Conservation (phyloP, 2,888 invertebrate species). For the Halocaridina rubra region DNA sequence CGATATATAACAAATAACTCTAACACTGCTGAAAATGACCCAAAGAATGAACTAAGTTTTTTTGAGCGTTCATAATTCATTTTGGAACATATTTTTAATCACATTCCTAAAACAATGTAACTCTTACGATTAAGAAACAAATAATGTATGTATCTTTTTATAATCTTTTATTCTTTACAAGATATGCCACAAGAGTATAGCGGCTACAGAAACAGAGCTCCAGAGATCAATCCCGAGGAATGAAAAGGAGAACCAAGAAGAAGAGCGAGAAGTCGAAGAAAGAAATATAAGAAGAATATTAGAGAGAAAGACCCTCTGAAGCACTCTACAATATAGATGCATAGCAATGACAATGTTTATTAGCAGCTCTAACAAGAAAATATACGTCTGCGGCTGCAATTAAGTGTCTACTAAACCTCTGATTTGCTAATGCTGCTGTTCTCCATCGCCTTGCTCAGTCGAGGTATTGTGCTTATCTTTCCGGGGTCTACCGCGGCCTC, state of each 20-base stretch:
- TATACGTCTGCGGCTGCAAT: neutral
- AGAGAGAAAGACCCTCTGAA: too few relatives aligned
- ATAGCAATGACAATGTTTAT: slow-evolving; percentile 21
- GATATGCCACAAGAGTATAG: neutral
- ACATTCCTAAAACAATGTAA: too few relatives aligned
- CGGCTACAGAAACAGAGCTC: neutral
- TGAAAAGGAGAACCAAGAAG: too few relatives aligned
- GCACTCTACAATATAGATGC: slow-evolving; percentile 34
- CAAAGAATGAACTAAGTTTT: too few relatives aligned
- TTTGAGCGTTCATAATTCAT: too few relatives aligned
- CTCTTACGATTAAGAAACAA: too few relatives aligned
- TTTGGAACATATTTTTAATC: too few relatives aligned
- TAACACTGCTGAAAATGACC: too few relatives aligned
- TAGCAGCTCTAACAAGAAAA: neutral
- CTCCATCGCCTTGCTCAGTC: slow-evolving; percentile 16
- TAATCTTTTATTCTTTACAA: neutral
- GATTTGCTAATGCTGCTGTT: neutral
- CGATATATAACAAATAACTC: too few relatives aligned
- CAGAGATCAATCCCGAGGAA: neutral
- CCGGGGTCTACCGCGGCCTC: slow-evolving; percentile 38
- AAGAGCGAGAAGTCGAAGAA: too few relatives aligned
- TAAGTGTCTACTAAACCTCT: neutral
- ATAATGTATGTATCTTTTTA: neutral
- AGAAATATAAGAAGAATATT: too few relatives aligned
- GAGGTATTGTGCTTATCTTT: slow-evolving; percentile 41